phyloP scores from a whole-genome alignment of 2,888 invertebrate genomes.

The Metellina segmentata region DNA sequence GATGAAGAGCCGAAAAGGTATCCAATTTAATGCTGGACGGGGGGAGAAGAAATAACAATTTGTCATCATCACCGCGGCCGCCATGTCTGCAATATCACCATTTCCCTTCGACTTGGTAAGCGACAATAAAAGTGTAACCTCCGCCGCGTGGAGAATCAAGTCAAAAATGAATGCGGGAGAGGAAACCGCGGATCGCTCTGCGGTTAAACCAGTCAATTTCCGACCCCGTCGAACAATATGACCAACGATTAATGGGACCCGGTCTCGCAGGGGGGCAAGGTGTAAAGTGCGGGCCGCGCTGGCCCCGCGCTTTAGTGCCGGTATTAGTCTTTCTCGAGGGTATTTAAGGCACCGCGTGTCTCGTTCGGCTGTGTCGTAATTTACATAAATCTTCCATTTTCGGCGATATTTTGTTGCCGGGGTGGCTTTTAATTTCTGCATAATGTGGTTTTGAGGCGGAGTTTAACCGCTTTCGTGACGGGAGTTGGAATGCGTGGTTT shows the following conservation, averaged over 20 bases:
- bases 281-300: background rate
- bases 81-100: background rate
- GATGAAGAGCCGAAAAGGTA: background rate
- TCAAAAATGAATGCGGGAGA: background rate
- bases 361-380: conserved; percentile 11
- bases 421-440: conserved; percentile 4
- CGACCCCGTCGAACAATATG: conserved; percentile 19
- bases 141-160: background rate
- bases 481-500: background rate
- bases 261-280: background rate
- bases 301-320: conserved; percentile 27
- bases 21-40: background rate
- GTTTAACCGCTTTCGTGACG: background rate
- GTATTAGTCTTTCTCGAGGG: background rate
- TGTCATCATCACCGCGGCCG: conserved; percentile 7
- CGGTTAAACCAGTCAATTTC: conserved; percentile 28
- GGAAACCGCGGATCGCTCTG: conserved; percentile 1
- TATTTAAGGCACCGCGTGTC: conserved; percentile 10
- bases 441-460: background rate
- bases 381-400: conserved; percentile 52
- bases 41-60: conserved; percentile 21
- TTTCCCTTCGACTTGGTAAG: background rate
- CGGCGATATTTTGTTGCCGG: conserved; percentile 5
- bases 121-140: background rate
- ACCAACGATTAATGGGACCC: conserved; percentile 31